Evolutionary conservation across 2,113 vertebrate genomes (phyloP), one percentile per base, ranked within the genome.

Genomic region (Gasterosteus nipponicus): DNA sequence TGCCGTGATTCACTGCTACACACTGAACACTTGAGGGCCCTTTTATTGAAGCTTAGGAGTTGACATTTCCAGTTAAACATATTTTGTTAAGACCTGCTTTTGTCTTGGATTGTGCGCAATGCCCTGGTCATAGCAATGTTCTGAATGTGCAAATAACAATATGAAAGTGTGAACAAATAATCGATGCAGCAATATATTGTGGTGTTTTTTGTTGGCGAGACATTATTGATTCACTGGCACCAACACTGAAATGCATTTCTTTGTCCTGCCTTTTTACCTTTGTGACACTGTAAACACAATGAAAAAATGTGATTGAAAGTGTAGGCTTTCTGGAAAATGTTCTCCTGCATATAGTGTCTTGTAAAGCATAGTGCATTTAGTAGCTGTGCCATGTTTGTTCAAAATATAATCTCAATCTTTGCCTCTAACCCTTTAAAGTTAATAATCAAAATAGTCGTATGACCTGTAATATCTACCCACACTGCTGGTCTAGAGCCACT

Each of bases 61-160:
- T 86, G 77, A 84, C 72, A 76, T 79, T 84, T 86, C 35, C 80
- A 62, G 67, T 56, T 41, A 67, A 76, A 70, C 67, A 63, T 46
- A 64, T 61, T 81, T 86, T 77, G 77, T 73, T 69, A 14, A 33
- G 77, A 60, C 38, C 64, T 19, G 68, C 69, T 44, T 44, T 44
- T 16, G 59, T 67, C 35, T 64, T 47, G 69, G 47, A 69, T 73
- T 75, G 76, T 73, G 49, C 26, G 57, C 72, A 82, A 73, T 60
- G 78, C 66, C 73, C 73, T 11, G 16, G 31, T 63, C 65, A 26
- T 10, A 7, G 35, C 47, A 62, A 39, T 38, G 26, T 33, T 53
- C 61, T 41, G 44, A 69, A 78, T 47, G 75, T 72, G 74, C 44
- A 78, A 82, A 77, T 70, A 85, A 71, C 73, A 77, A 80, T 61